Evolutionary conservation across 1,140 invertebrate species (phyloP).

Genomic region (Procambarus clarkii): DNA sequence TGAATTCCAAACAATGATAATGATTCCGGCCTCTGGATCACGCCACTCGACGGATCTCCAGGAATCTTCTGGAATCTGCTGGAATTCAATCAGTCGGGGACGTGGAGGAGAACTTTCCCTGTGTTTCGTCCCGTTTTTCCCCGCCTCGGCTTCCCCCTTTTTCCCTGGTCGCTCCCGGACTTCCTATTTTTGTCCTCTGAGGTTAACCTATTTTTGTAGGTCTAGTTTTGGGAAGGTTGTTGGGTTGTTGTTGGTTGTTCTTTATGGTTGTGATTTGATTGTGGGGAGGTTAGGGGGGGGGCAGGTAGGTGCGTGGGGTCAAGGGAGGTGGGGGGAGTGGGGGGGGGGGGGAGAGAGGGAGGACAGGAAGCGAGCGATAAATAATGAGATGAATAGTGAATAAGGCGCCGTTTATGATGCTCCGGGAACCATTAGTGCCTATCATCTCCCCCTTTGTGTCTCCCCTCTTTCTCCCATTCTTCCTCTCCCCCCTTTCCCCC

Average conservation of each 20-base stretch:
- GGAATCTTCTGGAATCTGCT: slow-evolving; percentile 52
- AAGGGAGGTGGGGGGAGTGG: not conserved
- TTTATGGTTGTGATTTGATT: too few relatives aligned
- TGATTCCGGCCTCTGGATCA: slow-evolving; percentile 51
- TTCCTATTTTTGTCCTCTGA: not conserved
- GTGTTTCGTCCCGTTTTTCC: not conserved
- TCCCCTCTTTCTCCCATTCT: not conserved
- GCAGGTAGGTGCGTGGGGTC: too few relatives aligned
- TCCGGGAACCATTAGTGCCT: slow-evolving; percentile 45
- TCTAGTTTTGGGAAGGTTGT: too few relatives aligned
- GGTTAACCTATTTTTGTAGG: too few relatives aligned
- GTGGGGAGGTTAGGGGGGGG: not conserved
- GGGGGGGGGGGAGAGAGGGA: not conserved
- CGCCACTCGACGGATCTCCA: slow-evolving; percentile 51
- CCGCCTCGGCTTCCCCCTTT: not conserved
- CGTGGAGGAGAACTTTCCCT: not conserved
- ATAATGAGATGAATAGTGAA: slow-evolving; percentile 33
- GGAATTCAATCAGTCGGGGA: slow-evolving; percentile 61
- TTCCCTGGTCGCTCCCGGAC: not conserved
- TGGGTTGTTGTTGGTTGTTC: too few relatives aligned
- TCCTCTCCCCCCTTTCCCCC: not conserved
- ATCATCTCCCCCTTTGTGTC: slow-evolving; percentile 24
- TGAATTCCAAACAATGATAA: slow-evolving; percentile 66
- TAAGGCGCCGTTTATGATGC: slow-evolving; percentile 35
- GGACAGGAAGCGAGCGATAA: slow-evolving; percentile 2